Evolutionary conservation across 2,888 invertebrate species (phyloP).

Genomic region (Boloria selene): DNA sequence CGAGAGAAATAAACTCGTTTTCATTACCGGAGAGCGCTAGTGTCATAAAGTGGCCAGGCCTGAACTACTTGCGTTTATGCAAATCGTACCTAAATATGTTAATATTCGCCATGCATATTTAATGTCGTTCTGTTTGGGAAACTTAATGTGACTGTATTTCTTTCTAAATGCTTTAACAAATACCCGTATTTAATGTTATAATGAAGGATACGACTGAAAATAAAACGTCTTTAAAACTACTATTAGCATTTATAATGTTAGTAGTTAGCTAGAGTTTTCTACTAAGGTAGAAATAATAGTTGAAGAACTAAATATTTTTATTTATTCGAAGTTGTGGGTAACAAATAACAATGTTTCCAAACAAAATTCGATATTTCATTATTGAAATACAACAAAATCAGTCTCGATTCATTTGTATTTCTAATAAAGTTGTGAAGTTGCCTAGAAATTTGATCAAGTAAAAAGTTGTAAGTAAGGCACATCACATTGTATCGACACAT

Average conservation of each 20-base stretch:
- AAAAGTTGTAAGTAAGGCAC: slow-evolving; percentile 10
- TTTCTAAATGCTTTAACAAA: slow-evolving; percentile 9
- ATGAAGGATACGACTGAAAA: neutral
- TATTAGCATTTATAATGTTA: too few relatives aligned
- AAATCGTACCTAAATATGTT: slow-evolving; percentile 44
- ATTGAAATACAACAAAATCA: too few relatives aligned
- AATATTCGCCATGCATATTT: slow-evolving; percentile 44
- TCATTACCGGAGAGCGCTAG: slow-evolving; percentile 49
- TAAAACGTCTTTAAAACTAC: too few relatives aligned
- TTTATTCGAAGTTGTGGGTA: too few relatives aligned
- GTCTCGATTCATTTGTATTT: too few relatives aligned
- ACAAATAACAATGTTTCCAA: too few relatives aligned
- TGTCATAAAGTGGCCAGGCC: slow-evolving; percentile 49
- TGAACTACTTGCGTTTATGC: slow-evolving; percentile 48
- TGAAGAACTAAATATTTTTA: too few relatives aligned
- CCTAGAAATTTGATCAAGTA: slow-evolving; percentile 4
- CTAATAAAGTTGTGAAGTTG: neutral
- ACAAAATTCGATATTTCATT: too few relatives aligned
- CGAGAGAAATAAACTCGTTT: slow-evolving; percentile 49
- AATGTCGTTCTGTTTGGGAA: slow-evolving; percentile 29
- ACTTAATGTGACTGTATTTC: slow-evolving; percentile 27
- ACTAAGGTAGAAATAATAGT: too few relatives aligned
- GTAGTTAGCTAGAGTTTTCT: too few relatives aligned
- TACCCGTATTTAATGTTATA: slow-evolving; percentile 3
- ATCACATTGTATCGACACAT: slow-evolving; percentile 8